Evolutionary conservation across 2,888 invertebrate species (phyloP).

Genomic region (Cheilosia vernalis): DNA sequence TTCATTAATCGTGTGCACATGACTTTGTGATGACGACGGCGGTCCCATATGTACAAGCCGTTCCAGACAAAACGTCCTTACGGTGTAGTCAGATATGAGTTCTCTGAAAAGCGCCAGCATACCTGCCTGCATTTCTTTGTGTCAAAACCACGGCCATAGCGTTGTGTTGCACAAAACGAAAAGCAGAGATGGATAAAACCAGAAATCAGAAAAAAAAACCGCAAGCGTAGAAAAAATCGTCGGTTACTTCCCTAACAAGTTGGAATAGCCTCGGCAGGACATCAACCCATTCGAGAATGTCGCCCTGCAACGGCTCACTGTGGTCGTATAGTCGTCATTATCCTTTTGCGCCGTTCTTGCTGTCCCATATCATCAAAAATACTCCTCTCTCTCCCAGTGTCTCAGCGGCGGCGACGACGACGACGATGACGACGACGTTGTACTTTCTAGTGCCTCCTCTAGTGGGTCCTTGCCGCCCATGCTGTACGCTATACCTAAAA

Average conservation of each 20-base stretch:
- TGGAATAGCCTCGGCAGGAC: conserved; percentile 74
- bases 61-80: conserved; percentile 74
- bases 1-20: conserved; percentile 78
- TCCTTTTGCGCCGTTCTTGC: conserved; percentile 63
- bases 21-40: conserved; percentile 76
- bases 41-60: conserved; percentile 72
- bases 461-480: conserved; percentile 68
- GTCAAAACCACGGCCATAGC: conserved; percentile 17
- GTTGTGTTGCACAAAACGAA: conserved; percentile 34
- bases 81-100: conserved; percentile 64
- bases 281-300: conserved; percentile 70
- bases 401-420: conserved; percentile 7
- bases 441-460: conserved; percentile 72
- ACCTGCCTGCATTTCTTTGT: conserved; percentile 67
- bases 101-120: conserved; percentile 50
- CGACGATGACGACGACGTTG: conserved; percentile 63
- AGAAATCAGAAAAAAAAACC: conserved; percentile 19
- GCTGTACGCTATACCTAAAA: conserved; percentile 57
- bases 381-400: conserved; percentile 32
- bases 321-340: conserved; percentile 63
- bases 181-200: conserved; percentile 4
- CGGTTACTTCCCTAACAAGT: conserved; percentile 74
- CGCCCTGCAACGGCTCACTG: conserved; percentile 36
- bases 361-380: conserved; percentile 74
- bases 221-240: conserved; percentile 69